Evolutionary conservation across 2,888 invertebrate species (phyloP).

Genomic region (Cenopis cana): DNA sequence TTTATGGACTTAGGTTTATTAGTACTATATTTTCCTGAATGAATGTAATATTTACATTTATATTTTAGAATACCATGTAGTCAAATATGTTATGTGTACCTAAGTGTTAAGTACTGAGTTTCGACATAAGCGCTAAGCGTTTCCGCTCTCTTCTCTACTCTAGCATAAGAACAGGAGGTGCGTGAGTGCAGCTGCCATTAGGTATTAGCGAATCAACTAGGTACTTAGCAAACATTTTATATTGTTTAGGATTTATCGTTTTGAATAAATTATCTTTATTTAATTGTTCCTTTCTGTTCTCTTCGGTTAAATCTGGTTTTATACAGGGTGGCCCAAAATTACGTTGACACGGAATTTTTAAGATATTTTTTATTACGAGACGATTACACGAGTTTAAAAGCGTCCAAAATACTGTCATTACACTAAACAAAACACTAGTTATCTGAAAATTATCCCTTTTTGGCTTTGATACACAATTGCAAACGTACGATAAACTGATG

Average conservation of each 20-base stretch:
- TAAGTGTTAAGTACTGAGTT: neutral
- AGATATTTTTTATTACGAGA: too few species aligned
- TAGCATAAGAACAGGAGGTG: neutral
- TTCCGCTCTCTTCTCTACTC: neutral
- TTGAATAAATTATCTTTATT: slow-evolving; percentile 36
- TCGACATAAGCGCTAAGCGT: neutral
- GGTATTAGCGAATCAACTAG: neutral
- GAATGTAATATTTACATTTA: slow-evolving; percentile 40
- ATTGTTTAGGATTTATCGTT: slow-evolving; percentile 36
- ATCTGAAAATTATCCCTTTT: too few species aligned
- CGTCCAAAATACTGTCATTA: too few species aligned
- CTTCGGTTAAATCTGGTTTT: neutral
- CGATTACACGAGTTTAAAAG: too few species aligned
- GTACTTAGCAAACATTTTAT: slow-evolving; percentile 25
- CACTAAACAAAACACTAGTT: too few species aligned
- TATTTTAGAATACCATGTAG: slow-evolving; percentile 14
- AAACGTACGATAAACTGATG: too few species aligned
- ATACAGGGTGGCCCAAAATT: too few species aligned
- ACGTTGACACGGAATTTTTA: too few species aligned
- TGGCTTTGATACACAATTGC: too few species aligned
- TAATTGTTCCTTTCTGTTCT: slow-evolving; percentile 1
- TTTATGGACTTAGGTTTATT: neutral
- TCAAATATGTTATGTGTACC: neutral
- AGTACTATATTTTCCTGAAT: slow-evolving; percentile 15
- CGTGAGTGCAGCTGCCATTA: neutral